Evolutionary conservation across 2,797 vertebrate genomes (phyloP).

Genomic region (Anguilla marmorata): DNA sequence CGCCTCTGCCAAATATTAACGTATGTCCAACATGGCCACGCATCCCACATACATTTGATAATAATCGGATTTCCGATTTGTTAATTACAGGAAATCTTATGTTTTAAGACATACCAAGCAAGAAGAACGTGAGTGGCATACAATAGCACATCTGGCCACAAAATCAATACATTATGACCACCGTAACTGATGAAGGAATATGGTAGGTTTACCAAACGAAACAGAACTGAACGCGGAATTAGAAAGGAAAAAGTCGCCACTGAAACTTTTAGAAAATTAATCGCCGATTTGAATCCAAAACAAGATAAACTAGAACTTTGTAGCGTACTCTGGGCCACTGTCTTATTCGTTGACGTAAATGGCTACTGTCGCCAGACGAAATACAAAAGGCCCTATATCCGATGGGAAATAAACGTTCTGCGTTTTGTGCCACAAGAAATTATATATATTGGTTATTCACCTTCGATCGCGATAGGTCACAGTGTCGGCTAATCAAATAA

Average conservation of each 20-base stretch:
- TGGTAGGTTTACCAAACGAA: not conserved
- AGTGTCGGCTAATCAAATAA: not conserved
- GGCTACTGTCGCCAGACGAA: not conserved
- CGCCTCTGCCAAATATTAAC: not conserved
- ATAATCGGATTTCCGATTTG: not conserved
- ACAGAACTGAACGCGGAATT: not conserved
- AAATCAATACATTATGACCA: not conserved
- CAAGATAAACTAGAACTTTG: not conserved
- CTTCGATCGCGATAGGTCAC: not conserved
- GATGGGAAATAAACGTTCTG: not conserved
- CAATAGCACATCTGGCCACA: not conserved
- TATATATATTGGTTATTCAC: not conserved
- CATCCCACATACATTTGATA: not conserved
- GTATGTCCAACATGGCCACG: not conserved
- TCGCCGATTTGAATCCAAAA: not conserved
- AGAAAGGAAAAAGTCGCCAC: not conserved
- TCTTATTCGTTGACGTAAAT: not conserved
- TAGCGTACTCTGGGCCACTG: not conserved
- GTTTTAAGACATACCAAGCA: not conserved
- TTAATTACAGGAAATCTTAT: not conserved
- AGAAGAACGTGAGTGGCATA: not conserved
- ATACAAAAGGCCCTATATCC: too few species aligned
- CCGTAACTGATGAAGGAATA: not conserved
- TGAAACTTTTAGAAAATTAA: not conserved
- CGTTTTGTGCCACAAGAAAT: not conserved